phyloP scores from a whole-genome alignment of 2,797 vertebrate genomes.

The Sebastes alutus region DNA sequence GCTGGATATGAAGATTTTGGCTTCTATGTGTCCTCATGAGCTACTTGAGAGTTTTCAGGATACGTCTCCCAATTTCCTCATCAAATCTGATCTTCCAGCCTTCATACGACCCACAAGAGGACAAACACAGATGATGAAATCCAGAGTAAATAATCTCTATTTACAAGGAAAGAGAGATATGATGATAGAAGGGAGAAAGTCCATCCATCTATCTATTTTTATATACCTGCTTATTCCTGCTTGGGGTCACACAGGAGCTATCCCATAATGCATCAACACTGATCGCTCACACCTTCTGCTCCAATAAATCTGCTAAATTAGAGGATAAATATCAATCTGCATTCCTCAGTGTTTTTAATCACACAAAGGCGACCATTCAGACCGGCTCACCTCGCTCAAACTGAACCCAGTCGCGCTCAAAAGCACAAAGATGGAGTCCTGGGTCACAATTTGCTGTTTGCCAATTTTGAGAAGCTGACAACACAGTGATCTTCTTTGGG shows the following conservation, averaged over 20 bases:
- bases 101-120: not conserved
- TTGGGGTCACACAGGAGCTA: not conserved
- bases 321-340: constrained; percentile 5
- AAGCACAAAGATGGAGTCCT: not conserved
- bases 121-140: constrained; percentile 22
- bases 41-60: not conserved
- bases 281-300: not conserved
- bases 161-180: not conserved
- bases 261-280: not conserved
- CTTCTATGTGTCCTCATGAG: not conserved
- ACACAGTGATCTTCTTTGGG: not conserved
- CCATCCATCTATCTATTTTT: not conserved
- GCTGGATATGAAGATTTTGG: not conserved
- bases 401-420: not conserved
- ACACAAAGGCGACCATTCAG: constrained; percentile 31
- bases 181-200: not conserved
- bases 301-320: constrained; percentile 1
- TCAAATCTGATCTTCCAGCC: not conserved
- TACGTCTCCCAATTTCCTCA: not conserved
- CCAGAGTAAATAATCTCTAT: not conserved
- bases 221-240: not conserved
- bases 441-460: not conserved
- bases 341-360: constrained; percentile 30
- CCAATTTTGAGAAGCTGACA: not conserved
- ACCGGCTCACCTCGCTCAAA: not conserved